Percentiles rank a stretch among this genome's conserved stretches.
Conservation (phyloP, 1,140 invertebrate genomes). For the Acromyrmex heyeri region DNA sequence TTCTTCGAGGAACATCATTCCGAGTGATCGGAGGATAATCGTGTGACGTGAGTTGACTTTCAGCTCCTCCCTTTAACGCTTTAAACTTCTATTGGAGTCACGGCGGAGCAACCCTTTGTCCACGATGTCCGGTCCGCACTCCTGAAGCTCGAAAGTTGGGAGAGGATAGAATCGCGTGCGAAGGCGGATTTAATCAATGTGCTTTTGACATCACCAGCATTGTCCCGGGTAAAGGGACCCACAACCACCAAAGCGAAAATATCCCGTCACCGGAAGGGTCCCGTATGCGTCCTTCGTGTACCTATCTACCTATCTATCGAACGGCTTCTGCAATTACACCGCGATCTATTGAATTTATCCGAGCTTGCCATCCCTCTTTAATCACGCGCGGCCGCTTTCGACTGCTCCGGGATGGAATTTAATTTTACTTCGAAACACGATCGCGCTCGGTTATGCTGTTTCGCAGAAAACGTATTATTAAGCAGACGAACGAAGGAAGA, state of each 20-base stretch:
- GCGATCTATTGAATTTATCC: slow-evolving; percentile 45
- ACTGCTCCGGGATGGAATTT: slow-evolving; percentile 35
- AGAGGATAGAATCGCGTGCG: slow-evolving; percentile 63
- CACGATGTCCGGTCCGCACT: slow-evolving; percentile 22
- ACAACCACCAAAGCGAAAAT: slow-evolving; percentile 54
- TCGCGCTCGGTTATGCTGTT: slow-evolving; percentile 25
- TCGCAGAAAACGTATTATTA: slow-evolving; percentile 38
- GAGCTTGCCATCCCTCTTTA: not conserved
- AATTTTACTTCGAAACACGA: slow-evolving; percentile 51
- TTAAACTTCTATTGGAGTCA: slow-evolving; percentile 40
- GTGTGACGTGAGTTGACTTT: slow-evolving; percentile 34
- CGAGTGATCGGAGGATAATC: slow-evolving; percentile 8
- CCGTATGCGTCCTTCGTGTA: not conserved
- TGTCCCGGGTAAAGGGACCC: slow-evolving; percentile 58
- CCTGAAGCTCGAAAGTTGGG: slow-evolving; percentile 9
- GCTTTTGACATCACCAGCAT: slow-evolving; percentile 70
- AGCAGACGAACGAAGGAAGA: slow-evolving; percentile 31
- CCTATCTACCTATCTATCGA: not conserved
- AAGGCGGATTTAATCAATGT: slow-evolving; percentile 76
- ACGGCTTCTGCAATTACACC: slow-evolving; percentile 36
- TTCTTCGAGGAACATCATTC: not conserved
- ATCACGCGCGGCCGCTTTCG: not conserved
- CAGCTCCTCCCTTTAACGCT: slow-evolving; percentile 44
- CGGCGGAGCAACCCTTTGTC: slow-evolving; percentile 33
- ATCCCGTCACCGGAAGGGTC: slow-evolving; percentile 34